phyloP scores from a whole-genome alignment of 2,113 vertebrate species.

The Phocoena sinus region DNA sequence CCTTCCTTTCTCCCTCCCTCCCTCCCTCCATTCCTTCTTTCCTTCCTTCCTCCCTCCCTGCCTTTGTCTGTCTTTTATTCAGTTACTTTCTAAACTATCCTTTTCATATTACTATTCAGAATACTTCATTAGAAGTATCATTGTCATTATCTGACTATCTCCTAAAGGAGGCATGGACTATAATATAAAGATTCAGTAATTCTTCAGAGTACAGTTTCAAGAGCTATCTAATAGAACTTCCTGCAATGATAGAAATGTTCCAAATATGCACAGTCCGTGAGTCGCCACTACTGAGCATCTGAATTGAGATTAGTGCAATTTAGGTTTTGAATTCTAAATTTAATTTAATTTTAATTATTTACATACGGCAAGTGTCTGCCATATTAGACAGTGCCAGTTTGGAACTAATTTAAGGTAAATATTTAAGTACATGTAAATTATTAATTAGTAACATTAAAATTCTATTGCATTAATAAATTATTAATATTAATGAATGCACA shows the following conservation, averaged over 20 bases:
- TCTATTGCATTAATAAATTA: not conserved
- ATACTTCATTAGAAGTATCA: not conserved
- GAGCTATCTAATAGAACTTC: not conserved
- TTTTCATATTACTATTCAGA: not conserved
- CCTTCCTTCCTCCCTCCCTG: not conserved
- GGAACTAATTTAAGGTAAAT: not conserved
- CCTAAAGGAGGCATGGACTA: not conserved
- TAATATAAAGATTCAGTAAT: not conserved
- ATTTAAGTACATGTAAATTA: not conserved
- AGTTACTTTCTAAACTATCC: not conserved
- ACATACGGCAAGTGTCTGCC: not conserved
- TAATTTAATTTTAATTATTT: not conserved
- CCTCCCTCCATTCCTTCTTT: no score
- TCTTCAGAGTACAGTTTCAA: not conserved
- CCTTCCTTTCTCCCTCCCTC: not conserved
- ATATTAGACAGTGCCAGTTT: not conserved
- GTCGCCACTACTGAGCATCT: not conserved
- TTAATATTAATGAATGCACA: not conserved
- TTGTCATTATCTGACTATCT: not conserved
- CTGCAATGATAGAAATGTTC: not conserved
- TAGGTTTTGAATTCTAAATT: not conserved
- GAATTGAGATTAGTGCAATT: not conserved
- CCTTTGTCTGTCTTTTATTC: not conserved
- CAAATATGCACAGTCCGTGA: not conserved
- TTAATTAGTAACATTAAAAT: not conserved